phyloP scores from a whole-genome alignment of 2,888 invertebrate genomes.

The Baronia brevicornis region DNA sequence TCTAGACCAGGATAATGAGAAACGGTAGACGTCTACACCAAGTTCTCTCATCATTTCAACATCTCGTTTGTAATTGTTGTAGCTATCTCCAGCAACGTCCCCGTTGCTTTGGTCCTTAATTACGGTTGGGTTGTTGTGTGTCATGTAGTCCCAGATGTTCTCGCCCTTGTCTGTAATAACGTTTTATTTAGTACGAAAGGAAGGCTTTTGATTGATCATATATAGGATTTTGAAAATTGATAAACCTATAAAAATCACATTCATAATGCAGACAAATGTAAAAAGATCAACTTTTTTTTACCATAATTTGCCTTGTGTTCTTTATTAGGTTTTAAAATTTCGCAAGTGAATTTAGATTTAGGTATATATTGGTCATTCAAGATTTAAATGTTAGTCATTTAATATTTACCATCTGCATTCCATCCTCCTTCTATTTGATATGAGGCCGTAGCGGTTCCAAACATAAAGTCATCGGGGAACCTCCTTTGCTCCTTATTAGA shows the following conservation, averaged over 20 bases:
- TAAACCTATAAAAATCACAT: not conserved
- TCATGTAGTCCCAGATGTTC: conserved; percentile 46
- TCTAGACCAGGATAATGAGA: conserved; percentile 78
- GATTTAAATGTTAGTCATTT: too few species aligned
- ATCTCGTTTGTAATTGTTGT: conserved; percentile 76
- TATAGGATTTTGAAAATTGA: too few species aligned
- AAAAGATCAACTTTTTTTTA: too few species aligned
- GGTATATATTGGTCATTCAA: too few species aligned
- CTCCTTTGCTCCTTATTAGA: conserved; percentile 21
- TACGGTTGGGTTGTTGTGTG: conserved; percentile 34
- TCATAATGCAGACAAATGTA: not conserved
- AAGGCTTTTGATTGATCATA: too few species aligned
- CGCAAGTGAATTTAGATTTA: too few species aligned
- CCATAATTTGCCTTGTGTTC: too few species aligned
- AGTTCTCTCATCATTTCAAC: conserved; percentile 60
- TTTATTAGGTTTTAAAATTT: too few species aligned
- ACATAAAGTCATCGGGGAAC: conserved; percentile 46
- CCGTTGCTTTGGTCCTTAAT: conserved; percentile 54
- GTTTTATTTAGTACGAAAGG: too few species aligned
- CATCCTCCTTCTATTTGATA: conserved; percentile 52
- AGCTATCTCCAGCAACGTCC: conserved; percentile 75
- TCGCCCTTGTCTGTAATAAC: conserved; percentile 37
- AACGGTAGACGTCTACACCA: conserved; percentile 63
- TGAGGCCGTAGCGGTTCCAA: conserved; percentile 46
- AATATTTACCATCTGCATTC: conserved; percentile 40